Conservation (phyloP, 2,113 vertebrate genomes). For the Gracilinanus agilis region DNA sequence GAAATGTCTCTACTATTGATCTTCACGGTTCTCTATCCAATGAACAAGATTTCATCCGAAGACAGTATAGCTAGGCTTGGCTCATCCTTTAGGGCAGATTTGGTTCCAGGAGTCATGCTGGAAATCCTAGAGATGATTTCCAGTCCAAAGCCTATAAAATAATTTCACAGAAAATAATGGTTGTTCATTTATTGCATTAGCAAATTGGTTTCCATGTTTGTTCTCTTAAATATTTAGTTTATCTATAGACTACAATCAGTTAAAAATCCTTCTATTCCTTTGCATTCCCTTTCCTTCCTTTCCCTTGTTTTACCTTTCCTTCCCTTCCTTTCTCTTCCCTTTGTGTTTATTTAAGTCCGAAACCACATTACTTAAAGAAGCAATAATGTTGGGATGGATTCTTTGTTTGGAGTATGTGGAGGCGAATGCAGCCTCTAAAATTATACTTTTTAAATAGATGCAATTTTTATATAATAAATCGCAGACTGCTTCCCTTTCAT, state of each 20-base stretch:
- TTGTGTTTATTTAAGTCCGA: constrained; percentile 70
- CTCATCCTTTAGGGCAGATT: neutral
- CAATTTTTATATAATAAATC: constrained; percentile 50
- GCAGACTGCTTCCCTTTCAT: constrained; percentile 6
- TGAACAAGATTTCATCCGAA: neutral
- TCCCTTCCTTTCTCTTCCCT: constrained; percentile 61
- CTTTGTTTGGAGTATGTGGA: constrained; percentile 70
- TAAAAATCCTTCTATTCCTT: too few relatives aligned
- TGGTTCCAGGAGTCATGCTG: neutral
- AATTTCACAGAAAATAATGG: neutral
- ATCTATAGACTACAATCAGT: constrained; percentile 61
- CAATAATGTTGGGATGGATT: constrained; percentile 55
- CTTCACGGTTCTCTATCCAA: neutral
- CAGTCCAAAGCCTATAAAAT: neutral
- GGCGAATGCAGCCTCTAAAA: constrained; percentile 61
- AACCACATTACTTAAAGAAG: constrained; percentile 65
- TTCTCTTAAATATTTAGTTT: constrained; percentile 28
- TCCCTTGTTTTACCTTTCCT: neutral
- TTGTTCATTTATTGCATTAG: constrained; percentile 69
- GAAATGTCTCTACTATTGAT: neutral
- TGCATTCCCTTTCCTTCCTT: neutral
- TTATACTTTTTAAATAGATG: constrained; percentile 57
- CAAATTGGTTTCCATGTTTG: constrained; percentile 59
- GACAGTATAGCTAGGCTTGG: neutral
- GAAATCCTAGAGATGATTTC: neutral